Evolutionary conservation across 2,113 vertebrate genomes (phyloP).

Genomic region (Acanthisitta chloris): DNA sequence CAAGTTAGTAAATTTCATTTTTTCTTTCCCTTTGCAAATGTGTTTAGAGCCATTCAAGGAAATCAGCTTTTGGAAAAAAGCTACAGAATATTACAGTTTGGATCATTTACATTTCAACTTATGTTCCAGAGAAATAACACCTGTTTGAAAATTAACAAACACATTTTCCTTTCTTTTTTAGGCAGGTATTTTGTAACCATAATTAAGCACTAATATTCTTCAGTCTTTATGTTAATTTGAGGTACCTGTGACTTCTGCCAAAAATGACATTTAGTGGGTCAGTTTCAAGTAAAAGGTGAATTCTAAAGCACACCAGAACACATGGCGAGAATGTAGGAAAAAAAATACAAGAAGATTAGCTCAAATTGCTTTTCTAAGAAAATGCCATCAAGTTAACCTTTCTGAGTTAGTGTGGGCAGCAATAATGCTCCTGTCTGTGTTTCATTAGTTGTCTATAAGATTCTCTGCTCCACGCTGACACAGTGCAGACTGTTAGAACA

Average conservation of each 20-base stretch:
- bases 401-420: not conserved
- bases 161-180: not conserved
- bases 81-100: not conserved
- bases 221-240: not conserved
- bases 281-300: not conserved
- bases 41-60: not conserved
- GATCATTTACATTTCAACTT: not conserved
- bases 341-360: not conserved
- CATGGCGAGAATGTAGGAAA: not conserved
- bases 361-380: conserved; percentile 20
- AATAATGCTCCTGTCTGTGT: not conserved
- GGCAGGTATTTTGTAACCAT: not conserved
- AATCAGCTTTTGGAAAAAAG: not conserved
- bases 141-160: not conserved
- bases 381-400: not conserved
- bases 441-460: not conserved
- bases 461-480: not conserved
- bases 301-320: not conserved
- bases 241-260: not conserved
- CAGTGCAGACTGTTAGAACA: not conserved
- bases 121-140: not conserved
- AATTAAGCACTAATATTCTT: not conserved
- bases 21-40: not conserved
- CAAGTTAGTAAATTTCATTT: conserved; percentile 68
- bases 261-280: not conserved